Evolutionary conservation across 2,113 vertebrate genomes (phyloP).

Genomic region (Callospermophilus lateralis): DNA sequence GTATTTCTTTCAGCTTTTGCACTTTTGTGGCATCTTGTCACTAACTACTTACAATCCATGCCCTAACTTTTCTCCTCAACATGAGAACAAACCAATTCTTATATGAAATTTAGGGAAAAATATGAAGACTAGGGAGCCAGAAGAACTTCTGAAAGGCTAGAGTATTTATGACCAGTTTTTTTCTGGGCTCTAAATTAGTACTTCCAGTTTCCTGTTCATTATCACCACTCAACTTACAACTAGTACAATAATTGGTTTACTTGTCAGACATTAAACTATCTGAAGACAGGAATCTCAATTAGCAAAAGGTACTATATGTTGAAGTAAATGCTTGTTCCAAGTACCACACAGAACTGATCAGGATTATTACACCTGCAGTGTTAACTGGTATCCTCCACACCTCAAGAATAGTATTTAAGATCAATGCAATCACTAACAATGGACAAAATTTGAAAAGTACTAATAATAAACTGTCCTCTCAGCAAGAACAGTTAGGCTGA

Average conservation of each 20-base stretch:
- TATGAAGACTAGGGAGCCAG: neutral
- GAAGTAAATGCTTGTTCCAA: constrained; percentile 44
- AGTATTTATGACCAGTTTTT: neutral
- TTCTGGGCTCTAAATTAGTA: neutral
- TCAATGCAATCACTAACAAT: neutral
- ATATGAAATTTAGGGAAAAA: neutral
- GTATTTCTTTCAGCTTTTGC: neutral
- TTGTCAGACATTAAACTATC: neutral
- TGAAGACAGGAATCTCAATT: neutral
- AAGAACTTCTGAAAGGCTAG: neutral
- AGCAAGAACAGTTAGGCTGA: neutral
- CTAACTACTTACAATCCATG: neutral
- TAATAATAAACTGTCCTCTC: constrained; percentile 11
- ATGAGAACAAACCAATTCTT: neutral
- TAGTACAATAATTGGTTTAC: neutral
- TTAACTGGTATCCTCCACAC: neutral
- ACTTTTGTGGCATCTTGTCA: neutral
- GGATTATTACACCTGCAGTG: neutral
- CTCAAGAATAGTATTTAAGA: neutral
- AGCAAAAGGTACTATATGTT: neutral
- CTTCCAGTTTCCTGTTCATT: neutral
- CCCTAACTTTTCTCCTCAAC: neutral
- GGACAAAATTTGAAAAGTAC: constrained; percentile 31
- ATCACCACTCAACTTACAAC: constrained; percentile 1
- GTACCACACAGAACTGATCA: neutral